A percentile compares a stretch with the other conserved stretches of the same genome.
Conservation (phyloP, 2,888 invertebrate species). For the Drosophila phalerata region DNA sequence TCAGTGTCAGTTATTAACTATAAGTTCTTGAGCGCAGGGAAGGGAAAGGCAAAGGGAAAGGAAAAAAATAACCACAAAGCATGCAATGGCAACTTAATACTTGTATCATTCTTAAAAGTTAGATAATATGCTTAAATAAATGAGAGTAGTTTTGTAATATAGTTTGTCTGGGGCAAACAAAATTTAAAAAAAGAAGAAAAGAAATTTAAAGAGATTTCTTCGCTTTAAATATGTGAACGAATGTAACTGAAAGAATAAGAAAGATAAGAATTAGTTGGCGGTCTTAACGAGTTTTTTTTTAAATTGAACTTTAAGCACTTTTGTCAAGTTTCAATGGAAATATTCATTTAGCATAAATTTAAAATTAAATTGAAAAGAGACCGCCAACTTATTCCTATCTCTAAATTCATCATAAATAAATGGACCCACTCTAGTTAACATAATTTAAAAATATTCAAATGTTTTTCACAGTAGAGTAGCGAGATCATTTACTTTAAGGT, state of each 20-base stretch:
- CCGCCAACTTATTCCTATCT: no score
- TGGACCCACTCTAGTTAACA: no score
- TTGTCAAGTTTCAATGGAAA: no score
- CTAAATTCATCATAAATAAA: no score
- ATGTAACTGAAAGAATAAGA: background rate
- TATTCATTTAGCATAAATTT: no score
- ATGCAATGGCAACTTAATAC: background rate
- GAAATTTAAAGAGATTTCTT: background rate
- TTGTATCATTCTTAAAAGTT: background rate
- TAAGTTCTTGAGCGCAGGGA: background rate
- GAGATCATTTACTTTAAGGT: background rate
- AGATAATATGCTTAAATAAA: background rate
- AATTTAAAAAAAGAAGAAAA: background rate
- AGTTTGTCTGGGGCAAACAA: background rate
- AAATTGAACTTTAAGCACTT: no score
- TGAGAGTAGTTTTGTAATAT: background rate
- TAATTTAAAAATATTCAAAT: no score
- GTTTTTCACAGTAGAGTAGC: no score
- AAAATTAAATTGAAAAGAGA: no score
- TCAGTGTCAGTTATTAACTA: background rate
- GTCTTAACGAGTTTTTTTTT: no score
- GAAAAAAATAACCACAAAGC: background rate
- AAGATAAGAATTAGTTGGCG: no score
- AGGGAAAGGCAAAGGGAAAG: background rate
- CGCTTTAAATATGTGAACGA: background rate